Conservation (phyloP, 1,140 invertebrate genomes). For the Eueides isabella region DNA sequence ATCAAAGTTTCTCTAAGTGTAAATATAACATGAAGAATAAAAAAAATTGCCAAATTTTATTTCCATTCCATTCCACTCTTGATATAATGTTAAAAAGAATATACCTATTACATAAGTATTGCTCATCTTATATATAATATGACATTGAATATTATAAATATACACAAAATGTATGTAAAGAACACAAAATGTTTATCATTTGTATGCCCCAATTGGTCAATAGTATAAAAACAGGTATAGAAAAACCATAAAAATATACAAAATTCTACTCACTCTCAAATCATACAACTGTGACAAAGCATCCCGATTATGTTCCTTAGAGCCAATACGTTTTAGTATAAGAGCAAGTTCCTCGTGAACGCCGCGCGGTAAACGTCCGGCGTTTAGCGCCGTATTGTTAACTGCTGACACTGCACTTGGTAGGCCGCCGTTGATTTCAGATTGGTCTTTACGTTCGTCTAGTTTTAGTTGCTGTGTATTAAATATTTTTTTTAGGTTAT, state of each 20-base stretch:
- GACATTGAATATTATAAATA: too few relatives aligned
- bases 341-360: conserved; percentile 93
- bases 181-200: too few relatives aligned
- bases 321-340: conserved; percentile 96
- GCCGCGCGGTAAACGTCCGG: conserved; percentile 84
- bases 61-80: too few relatives aligned
- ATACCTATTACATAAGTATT: too few relatives aligned
- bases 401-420: conserved; percentile 38
- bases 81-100: too few relatives aligned
- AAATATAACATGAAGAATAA: too few relatives aligned
- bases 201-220: too few relatives aligned
- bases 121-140: too few relatives aligned
- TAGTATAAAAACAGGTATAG: too few relatives aligned
- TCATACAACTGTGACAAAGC: conserved; percentile 94
- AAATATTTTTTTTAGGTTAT: neutral
- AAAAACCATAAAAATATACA: neutral
- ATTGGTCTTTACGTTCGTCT: conserved; percentile 75
- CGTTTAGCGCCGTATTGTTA: conserved; percentile 72
- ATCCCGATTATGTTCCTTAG: conserved; percentile 93
- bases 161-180: too few relatives aligned
- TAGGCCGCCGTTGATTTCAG: conserved; percentile 56
- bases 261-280: conserved; percentile 82
- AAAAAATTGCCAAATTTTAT: too few relatives aligned
- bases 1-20: too few relatives aligned
- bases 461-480: conserved; percentile 69